A percentile compares a stretch with the other conserved stretches of the same genome.
Evolutionary conservation across 2,797 vertebrate species (phyloP).

Genomic region (Lithobates pipiens): DNA sequence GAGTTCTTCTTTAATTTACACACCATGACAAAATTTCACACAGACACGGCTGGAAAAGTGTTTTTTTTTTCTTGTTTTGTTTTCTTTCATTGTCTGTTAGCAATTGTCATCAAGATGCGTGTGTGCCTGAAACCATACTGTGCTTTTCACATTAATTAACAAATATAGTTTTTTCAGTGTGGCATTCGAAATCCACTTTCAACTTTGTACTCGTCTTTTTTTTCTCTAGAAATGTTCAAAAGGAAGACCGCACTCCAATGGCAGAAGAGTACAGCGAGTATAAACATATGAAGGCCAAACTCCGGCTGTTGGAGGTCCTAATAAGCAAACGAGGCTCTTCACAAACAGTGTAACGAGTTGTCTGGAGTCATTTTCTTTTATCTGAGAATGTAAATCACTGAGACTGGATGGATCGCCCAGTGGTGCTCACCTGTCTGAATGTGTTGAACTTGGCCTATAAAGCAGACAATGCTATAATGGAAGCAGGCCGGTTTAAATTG

Average conservation of each 20-base stretch:
- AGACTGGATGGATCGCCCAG: not conserved
- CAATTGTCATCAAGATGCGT: no score
- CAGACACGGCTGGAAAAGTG: no score
- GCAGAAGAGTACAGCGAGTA: conserved; percentile 94
- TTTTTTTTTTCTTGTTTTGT: no score
- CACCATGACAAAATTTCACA: no score
- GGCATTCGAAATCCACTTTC: no score
- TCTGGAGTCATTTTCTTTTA: conserved; percentile 18
- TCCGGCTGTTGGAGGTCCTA: conserved; percentile 93
- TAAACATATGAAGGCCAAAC: conserved; percentile 95
- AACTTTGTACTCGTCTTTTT: conserved; percentile 49
- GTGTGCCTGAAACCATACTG: no score
- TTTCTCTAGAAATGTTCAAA: conserved; percentile 87
- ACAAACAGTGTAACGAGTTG: conserved; percentile 72
- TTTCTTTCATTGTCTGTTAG: no score
- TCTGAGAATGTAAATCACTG: not conserved
- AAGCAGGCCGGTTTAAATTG: not conserved
- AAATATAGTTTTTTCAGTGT: no score
- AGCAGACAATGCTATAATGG: conserved; percentile 6
- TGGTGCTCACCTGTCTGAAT: not conserved
- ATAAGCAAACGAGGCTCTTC: conserved; percentile 94
- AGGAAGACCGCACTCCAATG: conserved; percentile 93
- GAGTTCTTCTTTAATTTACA: no score
- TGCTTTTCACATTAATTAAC: no score
- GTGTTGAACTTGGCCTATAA: conserved; percentile 6